Evolutionary conservation across 2,888 invertebrate species (phyloP).

Genomic region (Habroteleia sp.): DNA sequence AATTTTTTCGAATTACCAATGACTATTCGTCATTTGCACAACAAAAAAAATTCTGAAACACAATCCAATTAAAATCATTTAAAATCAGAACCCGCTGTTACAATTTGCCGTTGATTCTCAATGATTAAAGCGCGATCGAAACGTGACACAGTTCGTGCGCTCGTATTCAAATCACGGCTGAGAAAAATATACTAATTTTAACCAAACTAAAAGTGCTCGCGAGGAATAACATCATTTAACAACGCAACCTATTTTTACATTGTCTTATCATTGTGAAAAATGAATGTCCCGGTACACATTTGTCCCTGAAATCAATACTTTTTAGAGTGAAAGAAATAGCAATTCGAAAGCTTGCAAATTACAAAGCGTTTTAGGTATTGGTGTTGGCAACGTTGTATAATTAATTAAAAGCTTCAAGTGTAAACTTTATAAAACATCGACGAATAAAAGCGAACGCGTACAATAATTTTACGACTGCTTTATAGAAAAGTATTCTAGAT

Average conservation of each 20-base stretch:
- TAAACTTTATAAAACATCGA: background rate
- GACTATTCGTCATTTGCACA: background rate
- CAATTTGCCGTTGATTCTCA: constrained; percentile 15
- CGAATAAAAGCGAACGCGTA: background rate
- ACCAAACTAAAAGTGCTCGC: background rate
- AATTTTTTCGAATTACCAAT: background rate
- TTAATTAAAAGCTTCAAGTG: background rate
- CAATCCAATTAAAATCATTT: constrained; percentile 5
- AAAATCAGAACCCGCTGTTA: background rate
- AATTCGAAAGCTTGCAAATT: too few species aligned
- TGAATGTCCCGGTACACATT: background rate
- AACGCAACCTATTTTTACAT: constrained; percentile 13
- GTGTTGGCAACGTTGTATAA: background rate
- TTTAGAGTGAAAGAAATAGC: too few species aligned
- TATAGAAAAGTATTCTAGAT: background rate
- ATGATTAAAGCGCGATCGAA: constrained; percentile 25
- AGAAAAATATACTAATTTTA: constrained; percentile 27
- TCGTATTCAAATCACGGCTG: constrained; percentile 1
- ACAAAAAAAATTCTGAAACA: background rate
- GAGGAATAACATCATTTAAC: background rate
- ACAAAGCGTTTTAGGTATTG: too few species aligned
- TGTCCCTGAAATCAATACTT: background rate
- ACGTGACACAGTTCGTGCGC: constrained; percentile 11
- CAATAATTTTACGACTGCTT: background rate
- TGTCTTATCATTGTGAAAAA: constrained; percentile 7